Evolutionary conservation across 1,140 invertebrate genomes (phyloP), one percentile per base, ranked within the genome.

Genomic region (Drosophila bocki): DNA sequence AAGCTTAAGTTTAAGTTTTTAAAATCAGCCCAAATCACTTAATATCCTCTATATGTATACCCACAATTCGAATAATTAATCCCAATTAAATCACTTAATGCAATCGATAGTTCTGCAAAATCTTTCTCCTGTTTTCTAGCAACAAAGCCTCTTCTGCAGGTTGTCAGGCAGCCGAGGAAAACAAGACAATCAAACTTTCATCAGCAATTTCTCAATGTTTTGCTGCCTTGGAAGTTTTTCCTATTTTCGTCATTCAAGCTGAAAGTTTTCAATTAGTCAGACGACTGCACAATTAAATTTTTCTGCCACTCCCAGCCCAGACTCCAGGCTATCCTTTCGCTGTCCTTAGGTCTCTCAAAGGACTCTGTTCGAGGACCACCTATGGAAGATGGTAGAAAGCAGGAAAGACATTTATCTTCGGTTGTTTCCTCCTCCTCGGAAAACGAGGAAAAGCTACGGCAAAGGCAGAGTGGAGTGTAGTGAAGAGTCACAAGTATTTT

Each of bases 221-320:
- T 57, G 41, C 56, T 22, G 48, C 29, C 33, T 35, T 29, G 17
- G 13, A 75, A 83, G 70, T 75, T 80, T 83, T 56, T 80, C 54
- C 69, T 75, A 71, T 75, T 83, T 78, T 83, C 71, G 68, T 68
- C 60, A 59, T 64, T 61, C 45, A 84, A 84, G 68, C 80, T 78
- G 70, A 83, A 85, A 82, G 63, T 88, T 88, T 88, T 88, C 85
- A 88, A 88, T 88, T 88, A 88, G 80, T 76, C 85, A 90, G 63
- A 48, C 85, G 85, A 90, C 69, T 85, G 75, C 75, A 78, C 85
- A 88, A 88, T 88, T 88, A 90, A 90, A 85, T 90, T 81, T 76
- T 58, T 60, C 29, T 48, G 67, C 37, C 69, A 70, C 65, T 57
- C 35, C n/a, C 33, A 12, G 7, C 53, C 33, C 15, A 22, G 35